Conservation (phyloP, 2,888 invertebrate species). For the Lucinisca nassula region DNA sequence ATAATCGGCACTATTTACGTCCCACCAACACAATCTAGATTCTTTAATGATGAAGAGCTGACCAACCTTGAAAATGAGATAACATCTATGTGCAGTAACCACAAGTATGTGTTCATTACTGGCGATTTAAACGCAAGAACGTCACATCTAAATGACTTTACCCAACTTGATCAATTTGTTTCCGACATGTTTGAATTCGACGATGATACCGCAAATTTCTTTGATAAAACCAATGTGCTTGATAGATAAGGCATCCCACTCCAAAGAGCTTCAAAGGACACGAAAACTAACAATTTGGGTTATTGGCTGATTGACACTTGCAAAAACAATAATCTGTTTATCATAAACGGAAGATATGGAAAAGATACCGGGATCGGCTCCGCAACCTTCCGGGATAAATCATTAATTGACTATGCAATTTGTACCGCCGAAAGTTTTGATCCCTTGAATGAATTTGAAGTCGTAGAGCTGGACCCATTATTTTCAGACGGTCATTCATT, state of each 20-base stretch:
- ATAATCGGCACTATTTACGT: neutral
- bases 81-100: neutral
- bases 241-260: neutral
- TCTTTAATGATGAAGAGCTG: neutral
- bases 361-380: neutral
- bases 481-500: neutral
- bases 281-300: neutral
- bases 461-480: neutral
- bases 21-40: neutral
- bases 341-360: neutral
- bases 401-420: neutral
- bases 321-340: neutral
- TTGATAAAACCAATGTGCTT: neutral
- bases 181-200: neutral
- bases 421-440: neutral
- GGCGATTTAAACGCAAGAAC: neutral
- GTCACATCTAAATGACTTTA: neutral
- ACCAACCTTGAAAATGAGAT: neutral
- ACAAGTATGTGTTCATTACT: neutral
- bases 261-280: neutral
- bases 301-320: neutral
- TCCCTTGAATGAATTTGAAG: neutral
- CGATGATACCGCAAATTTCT: neutral
- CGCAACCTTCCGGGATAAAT: neutral
- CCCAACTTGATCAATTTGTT: neutral